Evolutionary conservation across 1,140 invertebrate species (phyloP).

Genomic region (Elymnias hypermnestra): DNA sequence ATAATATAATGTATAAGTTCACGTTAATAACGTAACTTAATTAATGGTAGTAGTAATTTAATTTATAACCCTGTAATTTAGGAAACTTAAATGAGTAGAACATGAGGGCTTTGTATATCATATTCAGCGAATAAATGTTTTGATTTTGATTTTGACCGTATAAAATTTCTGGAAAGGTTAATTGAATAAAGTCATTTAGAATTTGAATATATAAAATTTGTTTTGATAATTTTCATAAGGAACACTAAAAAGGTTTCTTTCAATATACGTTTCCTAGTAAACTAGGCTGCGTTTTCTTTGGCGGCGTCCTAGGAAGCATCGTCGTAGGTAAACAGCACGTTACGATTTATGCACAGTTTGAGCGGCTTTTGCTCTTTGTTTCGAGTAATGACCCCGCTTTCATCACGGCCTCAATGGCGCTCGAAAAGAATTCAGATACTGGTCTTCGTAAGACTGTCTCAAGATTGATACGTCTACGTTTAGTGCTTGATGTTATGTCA

Average conservation of each 20-base stretch:
- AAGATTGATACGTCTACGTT: conserved; percentile 27
- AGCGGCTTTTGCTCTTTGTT: conserved; percentile 68
- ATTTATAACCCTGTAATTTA: too few relatives aligned
- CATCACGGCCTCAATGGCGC: conserved; percentile 60
- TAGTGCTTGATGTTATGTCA: background rate
- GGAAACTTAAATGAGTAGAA: too few relatives aligned
- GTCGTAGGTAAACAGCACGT: conserved; percentile 62
- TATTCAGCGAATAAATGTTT: too few relatives aligned
- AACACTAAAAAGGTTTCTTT: conserved; percentile 48
- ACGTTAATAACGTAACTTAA: too few relatives aligned
- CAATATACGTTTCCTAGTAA: conserved; percentile 39
- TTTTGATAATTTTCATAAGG: conserved; percentile 2
- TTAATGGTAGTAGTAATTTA: too few relatives aligned
- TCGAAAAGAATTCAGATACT: conserved; percentile 55
- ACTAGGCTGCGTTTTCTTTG: conserved; percentile 69
- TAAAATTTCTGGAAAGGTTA: too few relatives aligned
- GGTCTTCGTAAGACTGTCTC: conserved; percentile 34
- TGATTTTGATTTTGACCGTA: too few relatives aligned
- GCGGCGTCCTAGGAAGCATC: conserved; percentile 52
- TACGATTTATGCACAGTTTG: conserved; percentile 65
- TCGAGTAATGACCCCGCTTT: conserved; percentile 72
- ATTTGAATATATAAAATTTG: too few relatives aligned
- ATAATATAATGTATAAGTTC: too few relatives aligned
- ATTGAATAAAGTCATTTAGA: too few relatives aligned
- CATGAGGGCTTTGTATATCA: too few relatives aligned